A percentile compares a stretch with the other conserved stretches of the same genome.
phyloP scores from a whole-genome alignment of 2,888 invertebrate genomes.

The Dryobotodes eremita region DNA sequence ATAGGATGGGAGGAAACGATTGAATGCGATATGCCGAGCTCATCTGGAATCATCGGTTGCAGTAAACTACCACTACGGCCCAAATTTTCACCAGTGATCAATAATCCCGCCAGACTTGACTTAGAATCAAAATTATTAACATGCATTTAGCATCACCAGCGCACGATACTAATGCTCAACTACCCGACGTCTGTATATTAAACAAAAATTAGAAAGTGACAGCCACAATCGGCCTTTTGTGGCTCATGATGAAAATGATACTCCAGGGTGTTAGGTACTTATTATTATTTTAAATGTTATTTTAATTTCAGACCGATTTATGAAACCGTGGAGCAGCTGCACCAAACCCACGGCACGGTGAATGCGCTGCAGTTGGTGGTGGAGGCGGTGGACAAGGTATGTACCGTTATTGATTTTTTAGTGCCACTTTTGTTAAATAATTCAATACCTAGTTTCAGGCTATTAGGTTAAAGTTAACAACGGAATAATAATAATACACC shows the following conservation, averaged over 20 bases:
- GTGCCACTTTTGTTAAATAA: no score
- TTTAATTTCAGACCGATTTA: no score
- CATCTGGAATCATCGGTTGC: not conserved
- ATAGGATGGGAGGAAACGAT: not conserved
- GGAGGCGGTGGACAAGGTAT: no score
- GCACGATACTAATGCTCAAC: conserved; percentile 1
- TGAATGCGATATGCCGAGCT: not conserved
- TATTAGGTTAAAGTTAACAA: no score
- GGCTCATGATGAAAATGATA: conserved; percentile 1
- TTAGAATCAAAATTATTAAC: conserved; percentile 5
- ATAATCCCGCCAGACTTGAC: conserved; percentile 4
- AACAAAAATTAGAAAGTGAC: conserved; percentile 5
- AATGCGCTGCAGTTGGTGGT: no score
- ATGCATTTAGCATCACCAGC: not conserved
- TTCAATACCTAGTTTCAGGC: no score
- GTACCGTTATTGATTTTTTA: no score
- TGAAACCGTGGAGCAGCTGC: no score
- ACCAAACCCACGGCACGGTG: no score
- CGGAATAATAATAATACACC: no score
- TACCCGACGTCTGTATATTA: conserved; percentile 1
- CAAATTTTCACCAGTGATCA: not conserved
- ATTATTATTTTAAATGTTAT: no score
- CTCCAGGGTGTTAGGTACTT: conserved; percentile 5
- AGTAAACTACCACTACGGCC: not conserved
- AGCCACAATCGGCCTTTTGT: conserved; percentile 3